phyloP scores from a whole-genome alignment of 1,140 invertebrate genomes.

The Nymphalis io region DNA sequence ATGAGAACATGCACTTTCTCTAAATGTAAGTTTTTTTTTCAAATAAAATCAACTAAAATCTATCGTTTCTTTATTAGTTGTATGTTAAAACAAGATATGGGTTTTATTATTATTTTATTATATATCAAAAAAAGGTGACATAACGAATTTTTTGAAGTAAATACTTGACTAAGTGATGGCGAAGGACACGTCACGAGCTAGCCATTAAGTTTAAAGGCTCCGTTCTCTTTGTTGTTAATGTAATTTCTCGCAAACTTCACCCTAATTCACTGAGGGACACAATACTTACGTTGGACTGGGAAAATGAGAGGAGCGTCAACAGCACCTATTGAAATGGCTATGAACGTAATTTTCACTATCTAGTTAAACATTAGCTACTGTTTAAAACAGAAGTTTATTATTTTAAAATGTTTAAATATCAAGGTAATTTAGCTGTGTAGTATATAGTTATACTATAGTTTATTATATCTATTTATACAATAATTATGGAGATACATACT shows the following conservation, averaged over 20 bases:
- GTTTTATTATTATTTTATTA: no score
- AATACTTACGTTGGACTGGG: constrained; percentile 6
- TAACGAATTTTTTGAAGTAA: constrained; percentile 7
- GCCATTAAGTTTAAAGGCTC: constrained; percentile 38
- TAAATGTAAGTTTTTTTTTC: no score
- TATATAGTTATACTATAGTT: no score
- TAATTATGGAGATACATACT: no score
- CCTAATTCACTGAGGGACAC: constrained; percentile 14
- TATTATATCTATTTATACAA: no score
- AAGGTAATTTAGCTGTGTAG: no score
- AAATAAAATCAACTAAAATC: no score
- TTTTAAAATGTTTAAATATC: neutral
- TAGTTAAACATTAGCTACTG: neutral
- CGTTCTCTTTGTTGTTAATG: constrained; percentile 33
- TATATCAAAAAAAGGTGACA: constrained; percentile 5
- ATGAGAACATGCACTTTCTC: no score
- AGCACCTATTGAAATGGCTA: neutral
- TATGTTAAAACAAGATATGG: no score
- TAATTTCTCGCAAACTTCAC: constrained; percentile 29
- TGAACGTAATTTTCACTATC: neutral
- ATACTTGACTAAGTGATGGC: constrained; percentile 10
- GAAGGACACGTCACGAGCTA: constrained; percentile 17
- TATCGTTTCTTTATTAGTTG: no score
- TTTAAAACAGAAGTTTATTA: neutral
- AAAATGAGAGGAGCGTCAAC: neutral